A percentile compares a stretch with the other conserved stretches of the same genome.
These are phyloP conservation scores for Pandion haliaetus DNA, from an alignment of 2,113 vertebrate species.

Conservation along the genomic window DNA sequence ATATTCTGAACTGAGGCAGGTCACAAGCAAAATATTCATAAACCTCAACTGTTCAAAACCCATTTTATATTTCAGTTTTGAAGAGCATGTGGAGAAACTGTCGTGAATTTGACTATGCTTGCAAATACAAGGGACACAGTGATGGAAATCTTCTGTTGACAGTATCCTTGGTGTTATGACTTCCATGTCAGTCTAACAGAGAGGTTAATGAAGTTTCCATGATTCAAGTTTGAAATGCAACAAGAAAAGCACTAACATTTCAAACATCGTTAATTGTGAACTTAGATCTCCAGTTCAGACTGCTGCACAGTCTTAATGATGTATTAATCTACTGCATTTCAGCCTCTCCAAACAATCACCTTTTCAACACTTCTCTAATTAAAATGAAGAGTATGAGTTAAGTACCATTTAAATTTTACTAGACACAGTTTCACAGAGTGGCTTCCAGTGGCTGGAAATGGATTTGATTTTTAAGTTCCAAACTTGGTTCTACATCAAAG, in stretches of 20 bases:
- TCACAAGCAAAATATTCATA: neutral
- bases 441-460: neutral
- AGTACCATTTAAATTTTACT: neutral
- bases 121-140: neutral
- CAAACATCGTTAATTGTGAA: neutral
- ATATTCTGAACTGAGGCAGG: neutral
- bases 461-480: neutral
- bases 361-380: neutral
- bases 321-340: neutral
- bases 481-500: neutral
- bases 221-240: neutral
- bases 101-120: neutral
- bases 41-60: neutral
- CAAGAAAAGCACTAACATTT: neutral
- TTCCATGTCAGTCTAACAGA: neutral
- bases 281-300: neutral
- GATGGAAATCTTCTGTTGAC: neutral
- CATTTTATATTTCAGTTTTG: neutral
- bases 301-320: neutral
- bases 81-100: neutral
- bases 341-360: neutral
- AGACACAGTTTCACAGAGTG: neutral
- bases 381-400: neutral
- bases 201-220: neutral
- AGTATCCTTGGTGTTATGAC: neutral